These are phyloP conservation scores for Tribolium castaneum DNA, from an alignment of 1,140 invertebrate species.

Conservation along the genomic window DNA sequence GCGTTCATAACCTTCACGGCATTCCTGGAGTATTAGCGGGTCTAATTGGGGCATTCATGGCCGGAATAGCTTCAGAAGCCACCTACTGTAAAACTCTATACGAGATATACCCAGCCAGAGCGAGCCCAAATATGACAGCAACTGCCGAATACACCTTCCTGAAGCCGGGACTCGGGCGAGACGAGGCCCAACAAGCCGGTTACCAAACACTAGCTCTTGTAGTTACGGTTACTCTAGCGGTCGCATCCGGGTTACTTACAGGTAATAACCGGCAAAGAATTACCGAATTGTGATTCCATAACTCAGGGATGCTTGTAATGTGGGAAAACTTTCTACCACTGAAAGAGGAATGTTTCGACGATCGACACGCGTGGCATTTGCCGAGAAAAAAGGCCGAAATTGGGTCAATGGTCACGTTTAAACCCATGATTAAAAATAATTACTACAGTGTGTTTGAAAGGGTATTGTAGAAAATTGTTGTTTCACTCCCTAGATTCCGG, in stretches of 20 bases:
- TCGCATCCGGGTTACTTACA: slow-evolving; percentile 82
- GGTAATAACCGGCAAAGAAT: slow-evolving; percentile 68
- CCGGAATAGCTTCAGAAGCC: slow-evolving; percentile 74
- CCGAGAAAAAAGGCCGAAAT: not conserved
- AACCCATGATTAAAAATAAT: slow-evolving; percentile 8
- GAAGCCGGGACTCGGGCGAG: slow-evolving; percentile 69
- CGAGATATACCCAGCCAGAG: slow-evolving; percentile 70
- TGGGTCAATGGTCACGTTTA: not conserved
- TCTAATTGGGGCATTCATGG: slow-evolving; percentile 81
- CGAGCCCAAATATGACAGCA: slow-evolving; percentile 28
- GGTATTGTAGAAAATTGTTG: slow-evolving; percentile 14
- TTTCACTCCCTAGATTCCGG: not conserved
- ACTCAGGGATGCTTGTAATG: not conserved
- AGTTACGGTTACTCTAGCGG: slow-evolving; percentile 77
- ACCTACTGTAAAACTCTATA: slow-evolving; percentile 68
- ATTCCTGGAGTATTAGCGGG: slow-evolving; percentile 92
- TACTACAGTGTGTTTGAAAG: slow-evolving; percentile 1
- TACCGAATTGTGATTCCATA: not conserved
- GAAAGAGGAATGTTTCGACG: slow-evolving; percentile 1
- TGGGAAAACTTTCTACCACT: not conserved
- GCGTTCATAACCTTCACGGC: slow-evolving; percentile 95
- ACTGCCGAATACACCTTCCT: slow-evolving; percentile 42
- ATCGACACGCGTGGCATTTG: not conserved
- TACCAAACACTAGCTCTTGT: slow-evolving; percentile 82
- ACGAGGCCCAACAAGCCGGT: slow-evolving; percentile 77